Base-by-base conservation (phyloP, 2,888 invertebrate genomes). In the Drosophila lutescens region DNA sequence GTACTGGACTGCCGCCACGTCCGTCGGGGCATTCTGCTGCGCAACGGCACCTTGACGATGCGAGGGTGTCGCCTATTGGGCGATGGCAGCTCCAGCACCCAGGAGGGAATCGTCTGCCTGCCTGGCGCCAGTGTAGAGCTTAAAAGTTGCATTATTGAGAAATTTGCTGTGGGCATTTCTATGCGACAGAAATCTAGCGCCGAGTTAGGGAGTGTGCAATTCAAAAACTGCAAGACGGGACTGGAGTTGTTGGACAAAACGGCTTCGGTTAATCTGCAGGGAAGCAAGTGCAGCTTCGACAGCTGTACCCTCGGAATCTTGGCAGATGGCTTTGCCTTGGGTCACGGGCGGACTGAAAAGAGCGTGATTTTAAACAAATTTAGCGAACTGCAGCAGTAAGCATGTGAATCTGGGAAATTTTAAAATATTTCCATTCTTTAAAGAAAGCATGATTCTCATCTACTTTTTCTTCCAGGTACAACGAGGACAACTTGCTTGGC, bases 141-240 rank as follows among this genome's bases (percentile, higher is more conserved):
- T 5, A 88, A 93, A 12, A 91, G 93, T 71, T 94, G 93, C 54
- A 80, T 91, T 15, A 92, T 95, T 34, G 90, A 90, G 43, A 92
- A 93, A 41, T 93, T 94, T 85, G 92, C 93, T 9, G 93, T 93
- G n/a, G 94, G 93, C 2, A 86, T 94, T 49, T 92, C 93, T 23
- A 89, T 92, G 67, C 93, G 91, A 0, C n/a, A 65, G 1, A 46
- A 73, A 4, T 74, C 80, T 1, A 66, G 32, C 12, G 74, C 71
- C 0, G 54, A 70, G 23, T 20, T 86, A 1, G 69, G 32, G 15
- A 76, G 68, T 43, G 75, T 78, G 1, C 66, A 44, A 2, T 50
- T 89, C 3, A 70, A 53, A 5, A 74, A 67, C 12, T 89, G 88
- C 50, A 75, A 56, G 20, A 86, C 83, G 0, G 85, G 89, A 8